Evolutionary conservation across 2,797 vertebrate genomes (phyloP), one percentile per base, ranked within the genome.

Genomic region (Tapera naevia): DNA sequence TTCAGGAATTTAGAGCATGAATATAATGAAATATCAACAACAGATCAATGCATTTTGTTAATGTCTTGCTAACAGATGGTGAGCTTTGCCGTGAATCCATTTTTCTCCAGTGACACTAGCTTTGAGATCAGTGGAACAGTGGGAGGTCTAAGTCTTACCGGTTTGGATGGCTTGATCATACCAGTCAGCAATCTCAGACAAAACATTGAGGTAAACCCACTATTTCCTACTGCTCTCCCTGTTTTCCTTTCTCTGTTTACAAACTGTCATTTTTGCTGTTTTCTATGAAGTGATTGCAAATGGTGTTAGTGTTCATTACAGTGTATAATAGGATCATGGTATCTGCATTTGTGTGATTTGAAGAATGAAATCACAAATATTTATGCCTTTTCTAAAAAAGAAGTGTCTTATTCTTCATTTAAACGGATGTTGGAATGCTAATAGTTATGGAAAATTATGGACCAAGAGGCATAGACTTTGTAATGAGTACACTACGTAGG

Each of bases 31-130:
- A 75, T 75, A 83, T 4, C 64, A 41, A 61, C 21, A 79, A 45
- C 27, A 82, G 46, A 37, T 88, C 57, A 37, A 35, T 62, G 7
- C 57, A 92, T 37, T 65, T 62, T 57, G 46, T 61, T 65, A 30
- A 54, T 78, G 35, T 92, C 62, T 95, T 75, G 33, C 96, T 96
- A 60, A 84, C 90, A 99, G 99, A 99, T 99, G 99, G 98, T 98
- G 98, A 99, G 98, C 97, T 99, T 99, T 97, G 97, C 98, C 28
- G 93, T 96, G 89, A 99, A 98, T 93, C 99, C 99, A 7, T 99
- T 99, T 95, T 97, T 97, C 35, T 98, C 98, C 97, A 96, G 80
- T 67, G 95, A 97, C 22, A 60, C 69, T 50, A 98, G 75, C 12
- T 96, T 97, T 57, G 97, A 98, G 71, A 97, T 99, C 96, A 98